These are phyloP conservation scores for Anthonomus grandis DNA, from an alignment of 1,140 invertebrate genomes.

Conservation along the genomic window DNA sequence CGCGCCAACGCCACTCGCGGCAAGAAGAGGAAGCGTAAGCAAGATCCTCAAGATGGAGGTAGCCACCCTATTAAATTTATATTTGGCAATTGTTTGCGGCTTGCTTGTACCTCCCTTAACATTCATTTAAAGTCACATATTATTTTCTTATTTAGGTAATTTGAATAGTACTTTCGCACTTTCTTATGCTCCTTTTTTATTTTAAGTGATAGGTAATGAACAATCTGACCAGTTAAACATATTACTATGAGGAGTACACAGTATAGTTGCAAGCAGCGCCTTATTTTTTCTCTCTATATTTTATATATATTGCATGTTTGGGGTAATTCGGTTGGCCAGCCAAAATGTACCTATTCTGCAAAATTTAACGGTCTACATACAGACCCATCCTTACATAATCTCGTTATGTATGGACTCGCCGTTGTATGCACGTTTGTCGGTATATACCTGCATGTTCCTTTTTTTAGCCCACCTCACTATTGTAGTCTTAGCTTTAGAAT, in stretches of 20 bases:
- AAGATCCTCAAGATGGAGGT: conserved; percentile 96
- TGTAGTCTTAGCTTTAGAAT: conserved; percentile 9
- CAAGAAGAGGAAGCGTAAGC: conserved; percentile 99
- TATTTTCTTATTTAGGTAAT: too few species aligned
- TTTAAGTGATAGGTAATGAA: too few species aligned
- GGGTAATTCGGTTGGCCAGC: conserved; percentile 46
- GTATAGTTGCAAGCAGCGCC: conserved; percentile 39
- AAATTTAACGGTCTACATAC: conserved; percentile 31
- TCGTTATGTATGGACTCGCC: conserved; percentile 32
- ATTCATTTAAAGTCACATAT: too few species aligned
- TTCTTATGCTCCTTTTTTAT: too few species aligned
- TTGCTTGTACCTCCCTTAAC: conserved; percentile 12
- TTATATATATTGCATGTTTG: conserved; percentile 47
- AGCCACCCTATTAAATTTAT: conserved; percentile 46
- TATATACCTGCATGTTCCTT: conserved; percentile 38
- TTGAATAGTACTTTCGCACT: too few species aligned
- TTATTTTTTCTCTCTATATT: conserved; percentile 38
- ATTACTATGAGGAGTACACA: too few species aligned
- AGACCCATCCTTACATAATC: conserved; percentile 20
- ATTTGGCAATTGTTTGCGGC: too few species aligned
- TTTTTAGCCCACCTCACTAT: conserved; percentile 10
- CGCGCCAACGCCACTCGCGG: conserved; percentile 95
- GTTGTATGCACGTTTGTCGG: conserved; percentile 44
- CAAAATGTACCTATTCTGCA: conserved; percentile 50
- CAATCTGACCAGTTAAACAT: too few species aligned